Conservation (phyloP, 1,140 invertebrate genomes). For the Agrilus planipennis region DNA sequence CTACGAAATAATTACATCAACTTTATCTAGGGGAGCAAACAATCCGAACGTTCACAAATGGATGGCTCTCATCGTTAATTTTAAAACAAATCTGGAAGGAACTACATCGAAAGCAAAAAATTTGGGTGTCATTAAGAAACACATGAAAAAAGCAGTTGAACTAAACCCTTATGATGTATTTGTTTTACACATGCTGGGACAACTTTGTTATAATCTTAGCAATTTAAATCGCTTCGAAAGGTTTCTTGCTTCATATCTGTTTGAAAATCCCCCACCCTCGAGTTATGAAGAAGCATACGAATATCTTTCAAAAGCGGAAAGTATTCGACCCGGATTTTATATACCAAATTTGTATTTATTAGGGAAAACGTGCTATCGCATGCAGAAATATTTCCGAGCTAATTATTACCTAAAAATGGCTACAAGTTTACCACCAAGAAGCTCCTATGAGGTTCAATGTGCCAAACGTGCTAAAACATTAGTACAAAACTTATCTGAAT, state of each 20-base stretch:
- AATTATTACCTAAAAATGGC: slow-evolving; percentile 27
- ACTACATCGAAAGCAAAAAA: slow-evolving; percentile 58
- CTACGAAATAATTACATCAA: slow-evolving; percentile 41
- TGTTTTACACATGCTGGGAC: slow-evolving; percentile 63
- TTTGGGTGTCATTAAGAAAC: slow-evolving; percentile 56
- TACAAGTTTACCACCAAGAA: slow-evolving; percentile 16
- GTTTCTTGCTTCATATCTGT: slow-evolving; percentile 61
- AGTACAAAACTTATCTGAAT: slow-evolving; percentile 19
- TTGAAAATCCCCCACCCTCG: slow-evolving; percentile 62
- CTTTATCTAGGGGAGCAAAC: slow-evolving; percentile 36
- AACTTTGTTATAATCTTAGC: slow-evolving; percentile 57
- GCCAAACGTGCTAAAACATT: slow-evolving; percentile 16
- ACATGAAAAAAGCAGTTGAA: slow-evolving; percentile 61
- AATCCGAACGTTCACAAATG: slow-evolving; percentile 74
- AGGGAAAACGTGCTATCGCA: slow-evolving; percentile 42
- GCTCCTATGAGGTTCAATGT: slow-evolving; percentile 18
- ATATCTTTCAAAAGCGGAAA: slow-evolving; percentile 44
- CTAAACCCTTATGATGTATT: slow-evolving; percentile 74
- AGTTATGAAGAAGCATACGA: slow-evolving; percentile 68
- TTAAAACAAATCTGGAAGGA: slow-evolving; percentile 51
- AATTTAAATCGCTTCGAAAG: slow-evolving; percentile 64
- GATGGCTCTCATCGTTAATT: slow-evolving; percentile 68
- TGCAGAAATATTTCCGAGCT: slow-evolving; percentile 28
- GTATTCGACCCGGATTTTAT: slow-evolving; percentile 67
- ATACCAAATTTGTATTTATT: slow-evolving; percentile 73